phyloP scores from a whole-genome alignment of 2,888 invertebrate genomes.

The Temnothorax unifasciatus region DNA sequence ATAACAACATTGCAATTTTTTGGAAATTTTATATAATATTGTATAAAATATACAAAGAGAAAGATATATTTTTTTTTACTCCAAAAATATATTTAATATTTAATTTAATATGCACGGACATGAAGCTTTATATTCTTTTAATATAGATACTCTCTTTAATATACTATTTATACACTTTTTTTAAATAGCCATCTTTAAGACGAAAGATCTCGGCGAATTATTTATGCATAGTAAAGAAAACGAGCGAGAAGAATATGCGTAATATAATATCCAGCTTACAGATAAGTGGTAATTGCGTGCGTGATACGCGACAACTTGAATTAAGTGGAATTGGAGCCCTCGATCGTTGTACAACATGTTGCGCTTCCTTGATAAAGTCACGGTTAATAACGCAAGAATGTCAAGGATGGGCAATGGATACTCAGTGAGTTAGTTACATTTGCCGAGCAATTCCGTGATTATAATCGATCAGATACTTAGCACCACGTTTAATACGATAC shows the following conservation, averaged over 20 bases:
- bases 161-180: background rate
- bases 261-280: background rate
- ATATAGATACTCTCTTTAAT: background rate
- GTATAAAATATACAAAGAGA: background rate
- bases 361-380: constrained; percentile 15
- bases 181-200: background rate
- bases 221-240: background rate
- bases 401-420: constrained; percentile 25
- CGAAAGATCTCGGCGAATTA: background rate
- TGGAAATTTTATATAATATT: background rate
- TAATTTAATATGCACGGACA: no score
- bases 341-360: constrained; percentile 23
- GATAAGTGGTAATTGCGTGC: background rate
- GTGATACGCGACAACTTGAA: background rate
- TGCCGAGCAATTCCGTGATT: constrained; percentile 9
- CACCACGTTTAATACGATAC: constrained; percentile 4
- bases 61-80: background rate
- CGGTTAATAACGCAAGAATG: constrained; percentile 30
- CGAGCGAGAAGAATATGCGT: background rate
- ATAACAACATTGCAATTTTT: background rate
- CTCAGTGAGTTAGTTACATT: background rate
- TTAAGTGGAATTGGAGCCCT: constrained; percentile 2
- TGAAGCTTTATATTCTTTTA: background rate
- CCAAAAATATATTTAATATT: background rate
- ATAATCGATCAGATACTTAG: background rate